Evolutionary conservation across 2,888 invertebrate species (phyloP).

Genomic region (Heliothis peltigera): DNA sequence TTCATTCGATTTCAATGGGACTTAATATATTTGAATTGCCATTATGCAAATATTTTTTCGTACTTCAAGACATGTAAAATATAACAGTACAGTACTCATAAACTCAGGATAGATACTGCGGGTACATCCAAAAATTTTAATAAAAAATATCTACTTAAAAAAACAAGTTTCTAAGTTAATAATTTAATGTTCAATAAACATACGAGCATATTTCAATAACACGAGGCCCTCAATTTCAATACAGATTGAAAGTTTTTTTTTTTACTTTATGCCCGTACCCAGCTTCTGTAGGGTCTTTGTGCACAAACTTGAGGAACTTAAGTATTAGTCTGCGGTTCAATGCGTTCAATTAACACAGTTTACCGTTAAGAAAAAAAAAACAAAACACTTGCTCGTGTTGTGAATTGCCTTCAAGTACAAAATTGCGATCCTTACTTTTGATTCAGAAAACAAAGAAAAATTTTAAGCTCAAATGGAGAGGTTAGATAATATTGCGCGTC

Average conservation of each 20-base stretch:
- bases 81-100: neutral
- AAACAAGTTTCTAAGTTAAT: neutral
- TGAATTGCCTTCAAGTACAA: slow-evolving; percentile 16
- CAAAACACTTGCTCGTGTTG: slow-evolving; percentile 49
- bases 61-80: neutral
- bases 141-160: neutral
- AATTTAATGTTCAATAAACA: no score
- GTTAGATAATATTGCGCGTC: slow-evolving; percentile 7
- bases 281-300: slow-evolving; percentile 79
- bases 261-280: slow-evolving; percentile 71
- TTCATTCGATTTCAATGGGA: slow-evolving; percentile 74
- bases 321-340: slow-evolving; percentile 74
- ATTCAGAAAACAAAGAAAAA: slow-evolving; percentile 7
- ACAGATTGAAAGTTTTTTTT: slow-evolving; percentile 65
- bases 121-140: neutral
- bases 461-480: neutral
- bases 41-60: neutral
- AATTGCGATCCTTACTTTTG: slow-evolving; percentile 24
- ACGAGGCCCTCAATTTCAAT: slow-evolving; percentile 8
- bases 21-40: slow-evolving; percentile 6
- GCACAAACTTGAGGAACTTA: slow-evolving; percentile 74
- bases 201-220: slow-evolving; percentile 8
- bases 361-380: slow-evolving; percentile 58
- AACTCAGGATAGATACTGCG: neutral
- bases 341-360: slow-evolving; percentile 73